Conservation (phyloP, 2,888 invertebrate genomes). For the Spodoptera picta region DNA sequence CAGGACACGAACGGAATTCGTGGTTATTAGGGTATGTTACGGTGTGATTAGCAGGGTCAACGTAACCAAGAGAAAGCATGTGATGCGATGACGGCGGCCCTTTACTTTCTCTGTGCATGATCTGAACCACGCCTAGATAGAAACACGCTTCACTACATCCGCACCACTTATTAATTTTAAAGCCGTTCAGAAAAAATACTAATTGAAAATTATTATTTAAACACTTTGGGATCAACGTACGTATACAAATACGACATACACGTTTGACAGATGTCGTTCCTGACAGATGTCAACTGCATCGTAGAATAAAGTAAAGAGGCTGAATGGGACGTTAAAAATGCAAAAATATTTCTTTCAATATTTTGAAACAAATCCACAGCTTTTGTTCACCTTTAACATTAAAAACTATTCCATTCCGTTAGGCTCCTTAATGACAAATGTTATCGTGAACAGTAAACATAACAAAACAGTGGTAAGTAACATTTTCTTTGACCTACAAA, state of each 20-base stretch:
- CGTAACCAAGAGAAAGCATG: constrained; percentile 78
- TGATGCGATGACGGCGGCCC: constrained; percentile 67
- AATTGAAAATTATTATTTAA: not conserved
- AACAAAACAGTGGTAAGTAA: constrained; percentile 45
- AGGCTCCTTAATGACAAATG: constrained; percentile 23
- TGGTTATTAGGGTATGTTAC: constrained; percentile 4
- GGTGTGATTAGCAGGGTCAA: constrained; percentile 69
- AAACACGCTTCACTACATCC: constrained; percentile 37
- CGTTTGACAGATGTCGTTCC: constrained; percentile 23
- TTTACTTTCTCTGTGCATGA: constrained; percentile 80
- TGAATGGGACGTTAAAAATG: constrained; percentile 12
- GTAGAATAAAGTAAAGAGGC: constrained; percentile 17
- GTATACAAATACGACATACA: not conserved
- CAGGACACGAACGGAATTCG: not conserved
- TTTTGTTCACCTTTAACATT: constrained; percentile 10
- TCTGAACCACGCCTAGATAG: constrained; percentile 62
- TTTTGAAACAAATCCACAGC: constrained; percentile 8
- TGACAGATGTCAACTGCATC: constrained; percentile 14
- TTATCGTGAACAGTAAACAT: constrained; percentile 46
- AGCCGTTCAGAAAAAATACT: constrained; percentile 15
- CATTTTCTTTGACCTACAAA: constrained; percentile 51
- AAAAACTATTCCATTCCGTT: constrained; percentile 22
- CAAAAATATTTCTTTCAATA: constrained; percentile 10
- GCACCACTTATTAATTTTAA: constrained; percentile 17
- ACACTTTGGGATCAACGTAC: too few species aligned